A percentile compares a stretch with the other conserved stretches of the same genome.
phyloP scores from a whole-genome alignment of 2,888 invertebrate species.

The Dorcus parallelipipedus region DNA sequence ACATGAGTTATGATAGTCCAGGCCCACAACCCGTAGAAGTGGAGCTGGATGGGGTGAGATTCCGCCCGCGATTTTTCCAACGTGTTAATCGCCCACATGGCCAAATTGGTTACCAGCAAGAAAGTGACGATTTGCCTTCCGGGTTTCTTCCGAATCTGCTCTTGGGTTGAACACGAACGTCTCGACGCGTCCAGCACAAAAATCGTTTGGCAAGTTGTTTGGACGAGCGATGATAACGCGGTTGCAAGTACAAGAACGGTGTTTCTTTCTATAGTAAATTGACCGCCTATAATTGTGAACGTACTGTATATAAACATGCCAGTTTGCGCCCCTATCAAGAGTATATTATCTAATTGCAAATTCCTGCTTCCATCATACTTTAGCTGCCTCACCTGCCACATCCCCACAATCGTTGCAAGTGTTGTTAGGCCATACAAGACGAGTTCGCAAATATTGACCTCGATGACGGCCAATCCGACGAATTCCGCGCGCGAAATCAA shows the following conservation, averaged over 20 bases:
- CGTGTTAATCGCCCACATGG: conserved; percentile 93
- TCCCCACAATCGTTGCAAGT: conserved; percentile 81
- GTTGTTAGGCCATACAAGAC: conserved; percentile 83
- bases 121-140: conserved; percentile 93
- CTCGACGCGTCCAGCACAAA: conserved; percentile 89
- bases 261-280: conserved; percentile 78
- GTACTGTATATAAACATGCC: conserved; percentile 93
- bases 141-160: conserved; percentile 82
- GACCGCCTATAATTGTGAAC: conserved; percentile 90
- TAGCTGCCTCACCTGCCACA: conserved; percentile 80
- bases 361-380: conserved; percentile 81
- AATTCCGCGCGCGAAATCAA: conserved; percentile 77
- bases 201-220: conserved; percentile 87
- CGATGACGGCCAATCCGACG: conserved; percentile 78
- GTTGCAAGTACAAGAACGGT: conserved; percentile 80
- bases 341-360: conserved; percentile 83
- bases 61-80: conserved; percentile 88
- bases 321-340: conserved; percentile 89
- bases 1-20: conserved; percentile 96
- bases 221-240: conserved; percentile 79
- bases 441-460: conserved; percentile 86
- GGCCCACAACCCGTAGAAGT: conserved; percentile 91
- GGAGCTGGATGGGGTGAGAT: conserved; percentile 86
- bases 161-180: conserved; percentile 74
- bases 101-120: conserved; percentile 82